These are phyloP conservation scores for Scaptomyza parva DNA, from an alignment of 2,888 invertebrate species.

Conservation along the genomic window DNA sequence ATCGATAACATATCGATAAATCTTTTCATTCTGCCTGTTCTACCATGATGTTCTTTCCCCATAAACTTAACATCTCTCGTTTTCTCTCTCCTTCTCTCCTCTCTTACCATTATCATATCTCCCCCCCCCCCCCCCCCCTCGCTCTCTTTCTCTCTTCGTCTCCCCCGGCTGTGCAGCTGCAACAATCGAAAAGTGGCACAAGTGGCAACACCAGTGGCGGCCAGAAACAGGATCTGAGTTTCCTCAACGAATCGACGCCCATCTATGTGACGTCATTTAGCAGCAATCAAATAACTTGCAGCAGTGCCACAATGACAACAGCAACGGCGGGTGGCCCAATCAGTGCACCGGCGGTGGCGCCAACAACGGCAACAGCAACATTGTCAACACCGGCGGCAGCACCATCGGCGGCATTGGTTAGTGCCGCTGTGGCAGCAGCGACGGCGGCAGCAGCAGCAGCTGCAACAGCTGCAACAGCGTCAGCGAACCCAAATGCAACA, in stretches of 20 bases:
- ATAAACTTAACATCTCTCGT: neutral
- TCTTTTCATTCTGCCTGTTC: too few relatives aligned
- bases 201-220: conserved; percentile 26
- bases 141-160: conserved; percentile 4
- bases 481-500: neutral
- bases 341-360: conserved; percentile 73
- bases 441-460: conserved; percentile 54
- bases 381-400: conserved; percentile 49
- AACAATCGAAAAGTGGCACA: conserved; percentile 84
- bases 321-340: conserved; percentile 82
- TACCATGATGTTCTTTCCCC: too few relatives aligned
- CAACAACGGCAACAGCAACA: conserved; percentile 48
- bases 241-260: conserved; percentile 92
- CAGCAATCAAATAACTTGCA: conserved; percentile 86
- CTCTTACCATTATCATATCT: too few relatives aligned
- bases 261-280: conserved; percentile 93
- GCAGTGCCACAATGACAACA: conserved; percentile 86
- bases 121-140: conserved; percentile 1
- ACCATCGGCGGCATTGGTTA: conserved; percentile 58
- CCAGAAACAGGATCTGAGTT: conserved; percentile 88
- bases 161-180: conserved; percentile 71
- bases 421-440: conserved; percentile 62
- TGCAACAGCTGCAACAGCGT: conserved; percentile 8
- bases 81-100: neutral
- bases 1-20: neutral